Base-by-base conservation (phyloP, 2,797 vertebrate species). In the Lagocephalus sceleratus region DNA sequence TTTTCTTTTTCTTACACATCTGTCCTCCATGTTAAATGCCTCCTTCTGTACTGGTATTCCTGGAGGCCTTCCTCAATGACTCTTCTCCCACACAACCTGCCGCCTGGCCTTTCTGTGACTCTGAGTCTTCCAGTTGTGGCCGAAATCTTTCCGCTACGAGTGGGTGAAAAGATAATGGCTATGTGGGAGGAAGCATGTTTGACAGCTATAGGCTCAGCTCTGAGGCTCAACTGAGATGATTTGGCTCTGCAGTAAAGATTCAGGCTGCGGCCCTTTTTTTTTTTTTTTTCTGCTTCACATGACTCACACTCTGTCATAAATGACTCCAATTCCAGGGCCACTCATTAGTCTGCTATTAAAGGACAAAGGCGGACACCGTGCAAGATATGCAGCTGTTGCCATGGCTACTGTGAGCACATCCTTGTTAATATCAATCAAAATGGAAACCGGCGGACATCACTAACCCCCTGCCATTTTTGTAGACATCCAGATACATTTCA, bases 371-470 rank as follows among this genome's bases (percentile, higher is more conserved):
- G 40, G 58, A 5, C 66, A 4, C 67, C 50, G 2, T 25, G 35
- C 45, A 3, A 62, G 51, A 59, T 64, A 46, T 53, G 57, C 59
- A 48, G 22, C 41, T 16, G 68, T 84, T 81, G 68, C 73, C 61
- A 68, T 47, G 55, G 73, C 57, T 56, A 75, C 81, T 17, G 2
- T 3, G 43, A 65, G 63, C 43, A 50, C 58, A 53, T 54, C 22
- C 53, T 38, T 20, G 32, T 45, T 45, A 16, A 21, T 2, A 62
- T 79, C 58, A 56, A 68, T 80, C 73, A 68, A 66, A 68, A 26
- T 9, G 25, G 25, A 44, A 44, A 68, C 75, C 73, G 72, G 76
- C 64, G 79, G 79, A 79, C 81, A 78, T 74, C 57, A 49, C 69
- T 54, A 38, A 29, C 47, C 51, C 45, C 12, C 53, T 45, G 54